These are phyloP conservation scores for Spinibarbus caldwelli DNA, from an alignment of 2,797 vertebrate species.

Conservation along the genomic window DNA sequence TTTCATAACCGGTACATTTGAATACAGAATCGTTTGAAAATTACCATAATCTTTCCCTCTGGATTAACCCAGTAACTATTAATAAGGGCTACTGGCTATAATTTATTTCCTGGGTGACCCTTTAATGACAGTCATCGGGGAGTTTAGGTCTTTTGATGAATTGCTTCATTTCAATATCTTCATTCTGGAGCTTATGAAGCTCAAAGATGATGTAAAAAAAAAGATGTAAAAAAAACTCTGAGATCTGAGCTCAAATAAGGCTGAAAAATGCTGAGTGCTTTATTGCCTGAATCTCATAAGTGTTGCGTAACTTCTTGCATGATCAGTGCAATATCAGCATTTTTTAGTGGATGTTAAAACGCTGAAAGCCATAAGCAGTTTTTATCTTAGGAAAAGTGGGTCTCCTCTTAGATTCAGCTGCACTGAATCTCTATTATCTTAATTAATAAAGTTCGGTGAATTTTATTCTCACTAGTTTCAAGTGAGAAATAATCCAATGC, in stretches of 20 bases:
- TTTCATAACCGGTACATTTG: constrained; percentile 16
- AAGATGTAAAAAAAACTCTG: not conserved
- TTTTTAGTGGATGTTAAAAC: constrained; percentile 7
- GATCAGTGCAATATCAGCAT: constrained; percentile 40
- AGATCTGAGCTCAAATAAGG: constrained; percentile 15
- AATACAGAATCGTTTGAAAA: constrained; percentile 34
- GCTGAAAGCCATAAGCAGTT: constrained; percentile 33
- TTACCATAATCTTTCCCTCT: constrained; percentile 26
- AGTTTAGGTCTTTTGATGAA: not conserved
- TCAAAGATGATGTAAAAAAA: constrained; percentile 24
- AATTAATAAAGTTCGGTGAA: constrained; percentile 51
- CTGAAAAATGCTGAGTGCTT: constrained; percentile 14
- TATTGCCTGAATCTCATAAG: constrained; percentile 7
- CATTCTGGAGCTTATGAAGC: constrained; percentile 4
- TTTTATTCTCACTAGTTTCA: constrained; percentile 37
- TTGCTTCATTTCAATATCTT: constrained; percentile 12
- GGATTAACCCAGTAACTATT: constrained; percentile 6
- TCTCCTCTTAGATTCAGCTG: constrained; percentile 16
- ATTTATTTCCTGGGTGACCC: constrained; percentile 25
- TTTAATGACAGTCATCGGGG: constrained; percentile 18
- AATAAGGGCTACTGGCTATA: constrained; percentile 22
- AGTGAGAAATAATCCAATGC: constrained; percentile 9
- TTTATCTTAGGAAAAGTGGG: constrained; percentile 48
- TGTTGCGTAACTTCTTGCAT: not conserved
- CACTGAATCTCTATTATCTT: constrained; percentile 31